Evolutionary conservation across 1,140 invertebrate species (phyloP).

Genomic region (Drosophila miranda): DNA sequence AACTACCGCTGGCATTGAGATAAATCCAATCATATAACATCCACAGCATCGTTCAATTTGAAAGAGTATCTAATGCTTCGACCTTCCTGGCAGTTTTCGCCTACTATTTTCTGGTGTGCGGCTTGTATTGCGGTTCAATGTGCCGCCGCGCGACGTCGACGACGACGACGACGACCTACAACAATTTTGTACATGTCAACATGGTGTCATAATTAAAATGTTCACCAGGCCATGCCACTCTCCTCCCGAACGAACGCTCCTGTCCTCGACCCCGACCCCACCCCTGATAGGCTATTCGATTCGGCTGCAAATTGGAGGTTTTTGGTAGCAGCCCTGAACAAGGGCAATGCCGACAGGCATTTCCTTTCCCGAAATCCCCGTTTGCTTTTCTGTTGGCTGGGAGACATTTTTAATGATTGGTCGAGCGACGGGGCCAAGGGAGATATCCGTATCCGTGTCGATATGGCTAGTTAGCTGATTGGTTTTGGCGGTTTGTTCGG

Average conservation of each 20-base stretch:
- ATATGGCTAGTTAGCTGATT: slow-evolving; percentile 47
- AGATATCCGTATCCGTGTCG: not conserved
- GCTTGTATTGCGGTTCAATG: slow-evolving; percentile 74
- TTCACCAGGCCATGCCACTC: slow-evolving; percentile 50
- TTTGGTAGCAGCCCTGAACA: slow-evolving; percentile 37
- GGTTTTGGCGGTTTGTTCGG: slow-evolving; percentile 35
- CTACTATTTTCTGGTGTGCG: slow-evolving; percentile 16
- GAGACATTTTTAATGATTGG: slow-evolving; percentile 66
- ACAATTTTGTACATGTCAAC: slow-evolving; percentile 78
- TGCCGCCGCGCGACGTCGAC: slow-evolving; percentile 36
- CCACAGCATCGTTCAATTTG: too few species aligned
- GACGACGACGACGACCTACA: slow-evolving; percentile 50
- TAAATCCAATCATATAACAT: too few species aligned
- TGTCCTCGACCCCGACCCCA: slow-evolving; percentile 1
- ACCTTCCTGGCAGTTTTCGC: too few species aligned
- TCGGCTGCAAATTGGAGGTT: slow-evolving; percentile 61
- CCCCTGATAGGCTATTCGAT: slow-evolving; percentile 33
- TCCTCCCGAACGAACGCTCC: not conserved
- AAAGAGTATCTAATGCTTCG: too few species aligned
- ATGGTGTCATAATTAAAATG: slow-evolving; percentile 81
- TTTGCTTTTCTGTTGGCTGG: slow-evolving; percentile 39
- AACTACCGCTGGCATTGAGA: too few species aligned
- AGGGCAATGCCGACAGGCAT: slow-evolving; percentile 48
- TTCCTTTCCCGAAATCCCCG: slow-evolving; percentile 45
- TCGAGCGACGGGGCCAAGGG: slow-evolving; percentile 1